phyloP scores from a whole-genome alignment of 2,113 vertebrate species.

The Orycteropus afer region DNA sequence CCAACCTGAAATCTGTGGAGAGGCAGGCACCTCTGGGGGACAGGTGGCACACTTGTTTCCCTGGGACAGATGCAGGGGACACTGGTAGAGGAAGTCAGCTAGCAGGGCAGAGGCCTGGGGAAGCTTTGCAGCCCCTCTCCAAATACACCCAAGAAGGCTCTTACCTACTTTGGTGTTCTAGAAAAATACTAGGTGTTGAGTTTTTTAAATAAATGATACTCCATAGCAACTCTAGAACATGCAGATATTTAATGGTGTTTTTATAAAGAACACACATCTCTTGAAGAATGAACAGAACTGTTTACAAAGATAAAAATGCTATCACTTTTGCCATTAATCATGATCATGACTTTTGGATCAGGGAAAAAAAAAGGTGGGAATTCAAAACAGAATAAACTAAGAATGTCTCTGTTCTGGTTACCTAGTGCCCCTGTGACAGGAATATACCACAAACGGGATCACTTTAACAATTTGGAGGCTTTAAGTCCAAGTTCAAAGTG shows the following conservation, averaged over 20 bases:
- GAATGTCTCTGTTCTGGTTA: too few species aligned
- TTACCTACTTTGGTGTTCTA: not conserved
- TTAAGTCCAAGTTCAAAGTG: too few species aligned
- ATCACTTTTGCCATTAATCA: not conserved
- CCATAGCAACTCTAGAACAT: rapidly evolving
- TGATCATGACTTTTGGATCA: not conserved
- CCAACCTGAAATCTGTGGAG: rapidly evolving
- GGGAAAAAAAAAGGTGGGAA: not conserved
- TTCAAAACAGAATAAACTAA: not conserved
- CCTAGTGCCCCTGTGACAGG: too few species aligned
- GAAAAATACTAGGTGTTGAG: not conserved
- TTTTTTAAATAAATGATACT: not conserved
- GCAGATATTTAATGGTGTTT: not conserved
- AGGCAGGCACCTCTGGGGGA: rapidly evolving
- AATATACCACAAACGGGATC: too few species aligned
- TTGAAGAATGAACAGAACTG: not conserved
- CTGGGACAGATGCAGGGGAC: rapidly evolving
- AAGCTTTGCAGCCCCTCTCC: not conserved
- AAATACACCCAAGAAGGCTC: not conserved
- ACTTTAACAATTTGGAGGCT: too few species aligned
- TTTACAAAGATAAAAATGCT: not conserved
- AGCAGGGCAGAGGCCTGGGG: not conserved
- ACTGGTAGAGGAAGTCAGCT: not conserved
- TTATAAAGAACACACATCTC: not conserved
- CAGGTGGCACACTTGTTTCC: rapidly evolving